These are phyloP conservation scores for Leucoraja ocellata DNA, from an alignment of 2,797 vertebrate species.

Conservation along the genomic window DNA sequence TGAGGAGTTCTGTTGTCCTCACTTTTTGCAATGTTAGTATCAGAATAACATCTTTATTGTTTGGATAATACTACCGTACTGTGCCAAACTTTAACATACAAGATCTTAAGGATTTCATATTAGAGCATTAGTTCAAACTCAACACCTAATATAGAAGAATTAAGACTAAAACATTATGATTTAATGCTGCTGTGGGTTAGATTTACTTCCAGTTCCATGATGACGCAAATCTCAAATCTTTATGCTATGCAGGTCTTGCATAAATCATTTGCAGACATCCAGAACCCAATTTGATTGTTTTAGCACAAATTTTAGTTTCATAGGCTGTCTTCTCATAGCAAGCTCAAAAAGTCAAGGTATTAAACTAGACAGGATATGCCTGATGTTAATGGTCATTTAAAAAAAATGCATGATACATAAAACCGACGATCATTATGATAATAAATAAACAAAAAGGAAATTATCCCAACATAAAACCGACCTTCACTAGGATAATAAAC, in stretches of 20 bases:
- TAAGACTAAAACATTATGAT: neutral
- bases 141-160: neutral
- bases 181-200: neutral
- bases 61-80: neutral
- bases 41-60: neutral
- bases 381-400: neutral
- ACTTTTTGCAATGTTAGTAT: neutral
- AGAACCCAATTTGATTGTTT: neutral
- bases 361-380: neutral
- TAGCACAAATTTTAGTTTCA: neutral
- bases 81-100: neutral
- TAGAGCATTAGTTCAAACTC: neutral
- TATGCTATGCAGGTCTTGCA: neutral
- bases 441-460: neutral
- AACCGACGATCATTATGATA: neutral
- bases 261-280: neutral
- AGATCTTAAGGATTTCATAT: neutral
- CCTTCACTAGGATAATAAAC: neutral
- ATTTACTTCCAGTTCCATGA: neutral
- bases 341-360: neutral
- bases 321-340: neutral
- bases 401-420: neutral
- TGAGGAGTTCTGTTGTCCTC: neutral
- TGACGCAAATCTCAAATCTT: neutral
- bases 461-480: neutral